These are phyloP conservation scores for Xanthia icteritia DNA, from an alignment of 2,888 invertebrate species.

Conservation along the genomic window DNA sequence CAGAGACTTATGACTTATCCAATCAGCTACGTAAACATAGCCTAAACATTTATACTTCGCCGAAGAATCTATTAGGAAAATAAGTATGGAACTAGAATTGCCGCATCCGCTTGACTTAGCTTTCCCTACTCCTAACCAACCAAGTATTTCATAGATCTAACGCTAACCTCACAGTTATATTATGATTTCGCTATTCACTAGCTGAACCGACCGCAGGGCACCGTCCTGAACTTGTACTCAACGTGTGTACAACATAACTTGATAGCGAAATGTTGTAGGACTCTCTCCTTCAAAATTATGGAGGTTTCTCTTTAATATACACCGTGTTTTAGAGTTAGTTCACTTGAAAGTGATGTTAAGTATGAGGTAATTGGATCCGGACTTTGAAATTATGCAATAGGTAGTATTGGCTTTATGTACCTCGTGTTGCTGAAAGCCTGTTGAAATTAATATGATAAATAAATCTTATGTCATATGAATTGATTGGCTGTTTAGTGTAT, in stretches of 20 bases:
- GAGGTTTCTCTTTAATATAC: constrained; percentile 40
- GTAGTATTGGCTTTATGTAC: neutral
- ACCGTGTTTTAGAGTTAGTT: neutral
- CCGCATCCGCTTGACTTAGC: constrained; percentile 15
- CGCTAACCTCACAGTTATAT: constrained; percentile 48
- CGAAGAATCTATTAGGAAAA: neutral
- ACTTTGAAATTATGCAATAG: neutral
- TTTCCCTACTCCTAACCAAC: neutral
- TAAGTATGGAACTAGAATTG: neutral
- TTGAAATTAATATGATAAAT: neutral
- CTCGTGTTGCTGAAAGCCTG: neutral
- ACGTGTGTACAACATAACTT: constrained; percentile 44
- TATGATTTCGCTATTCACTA: constrained; percentile 56
- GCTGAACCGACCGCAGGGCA: constrained; percentile 28
- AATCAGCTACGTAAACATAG: neutral
- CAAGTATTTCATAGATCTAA: constrained; percentile 49
- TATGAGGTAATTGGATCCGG: constrained; percentile 19
- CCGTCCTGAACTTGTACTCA: constrained; percentile 37
- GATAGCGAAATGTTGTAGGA: constrained; percentile 21
- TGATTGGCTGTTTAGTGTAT: neutral
- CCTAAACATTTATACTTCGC: neutral
- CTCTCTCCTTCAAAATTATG: constrained; percentile 51
- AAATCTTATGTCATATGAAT: neutral
- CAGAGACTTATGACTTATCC: neutral
- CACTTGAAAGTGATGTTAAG: constrained; percentile 13